These are phyloP conservation scores for Drymodes brunneopygia DNA, from an alignment of 2,113 vertebrate species.

Conservation along the genomic window DNA sequence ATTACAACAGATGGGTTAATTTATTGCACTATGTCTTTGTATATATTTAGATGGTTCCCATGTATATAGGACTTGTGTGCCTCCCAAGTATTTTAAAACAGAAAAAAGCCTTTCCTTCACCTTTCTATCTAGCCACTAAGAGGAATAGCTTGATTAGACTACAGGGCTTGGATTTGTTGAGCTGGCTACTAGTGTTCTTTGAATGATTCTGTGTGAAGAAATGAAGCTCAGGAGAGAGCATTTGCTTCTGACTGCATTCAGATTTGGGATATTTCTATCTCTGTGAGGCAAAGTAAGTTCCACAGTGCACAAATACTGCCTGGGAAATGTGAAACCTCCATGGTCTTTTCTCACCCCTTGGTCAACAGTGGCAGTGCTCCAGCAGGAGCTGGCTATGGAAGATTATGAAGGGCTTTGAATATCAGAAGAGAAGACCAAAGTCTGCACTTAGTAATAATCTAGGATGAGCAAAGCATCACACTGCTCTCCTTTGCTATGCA, in stretches of 20 bases:
- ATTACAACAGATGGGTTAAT: slow-evolving; percentile 28
- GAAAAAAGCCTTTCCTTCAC: slow-evolving; percentile 8
- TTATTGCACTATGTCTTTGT: background rate
- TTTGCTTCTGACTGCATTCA: background rate
- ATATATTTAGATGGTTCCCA: background rate
- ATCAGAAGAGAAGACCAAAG: background rate
- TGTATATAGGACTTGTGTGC: background rate
- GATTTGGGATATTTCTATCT: background rate
- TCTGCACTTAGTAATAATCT: background rate
- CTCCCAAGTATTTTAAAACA: slow-evolving; percentile 33
- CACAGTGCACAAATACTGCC: background rate
- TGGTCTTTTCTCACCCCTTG: background rate
- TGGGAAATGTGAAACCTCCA: background rate
- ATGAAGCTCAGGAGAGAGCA: background rate
- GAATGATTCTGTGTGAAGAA: background rate
- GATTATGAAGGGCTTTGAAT: background rate
- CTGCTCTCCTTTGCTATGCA: background rate
- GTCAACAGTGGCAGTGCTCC: background rate
- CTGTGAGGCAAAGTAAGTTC: background rate
- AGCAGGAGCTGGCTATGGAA: background rate
- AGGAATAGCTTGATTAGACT: background rate
- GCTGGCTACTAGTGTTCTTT: background rate
- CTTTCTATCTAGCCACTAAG: background rate
- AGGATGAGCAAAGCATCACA: background rate
- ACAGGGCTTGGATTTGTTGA: background rate